Conservation (phyloP, 1,140 invertebrate genomes). For the Bursaphelenchus mucronatus region DNA sequence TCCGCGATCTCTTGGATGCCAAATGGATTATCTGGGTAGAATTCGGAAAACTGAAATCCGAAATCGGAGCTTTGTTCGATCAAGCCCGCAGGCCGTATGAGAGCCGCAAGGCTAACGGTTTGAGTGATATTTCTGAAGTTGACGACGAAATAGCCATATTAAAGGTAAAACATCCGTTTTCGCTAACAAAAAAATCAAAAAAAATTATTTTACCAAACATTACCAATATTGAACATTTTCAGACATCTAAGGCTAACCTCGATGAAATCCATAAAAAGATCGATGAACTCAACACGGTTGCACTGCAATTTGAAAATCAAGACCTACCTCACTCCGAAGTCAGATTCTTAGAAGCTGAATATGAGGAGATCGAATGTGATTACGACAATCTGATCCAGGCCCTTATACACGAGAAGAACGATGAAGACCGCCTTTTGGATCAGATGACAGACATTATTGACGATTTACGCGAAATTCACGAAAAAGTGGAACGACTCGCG, state of each 20-base stretch:
- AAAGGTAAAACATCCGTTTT: too few species aligned
- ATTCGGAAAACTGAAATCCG: slow-evolving; percentile 8
- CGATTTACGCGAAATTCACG: slow-evolving; percentile 9
- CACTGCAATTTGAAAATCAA: slow-evolving; percentile 13
- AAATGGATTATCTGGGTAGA: slow-evolving; percentile 15
- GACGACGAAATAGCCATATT: too few species aligned
- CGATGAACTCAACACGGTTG: slow-evolving; percentile 14
- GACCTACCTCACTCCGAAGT: slow-evolving; percentile 15
- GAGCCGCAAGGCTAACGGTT: too few species aligned
- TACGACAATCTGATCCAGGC: slow-evolving; percentile 6
- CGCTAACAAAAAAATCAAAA: too few species aligned
- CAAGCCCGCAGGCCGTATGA: too few species aligned
- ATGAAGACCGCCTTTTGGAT: slow-evolving; percentile 5
- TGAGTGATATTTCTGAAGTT: too few species aligned
- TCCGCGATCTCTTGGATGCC: slow-evolving; percentile 1
- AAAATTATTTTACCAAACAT: too few species aligned
- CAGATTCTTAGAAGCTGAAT: slow-evolving; percentile 15
- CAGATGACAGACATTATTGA: slow-evolving; percentile 8
- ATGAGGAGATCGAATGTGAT: slow-evolving; percentile 1
- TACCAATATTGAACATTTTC: neutral
- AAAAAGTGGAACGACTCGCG: neutral
- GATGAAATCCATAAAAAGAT: slow-evolving; percentile 2
- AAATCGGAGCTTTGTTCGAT: too few species aligned
- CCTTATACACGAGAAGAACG: neutral
- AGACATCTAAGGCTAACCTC: slow-evolving; percentile 2